phyloP scores from a whole-genome alignment of 2,888 invertebrate species.

The Drosophila kokeensis region DNA sequence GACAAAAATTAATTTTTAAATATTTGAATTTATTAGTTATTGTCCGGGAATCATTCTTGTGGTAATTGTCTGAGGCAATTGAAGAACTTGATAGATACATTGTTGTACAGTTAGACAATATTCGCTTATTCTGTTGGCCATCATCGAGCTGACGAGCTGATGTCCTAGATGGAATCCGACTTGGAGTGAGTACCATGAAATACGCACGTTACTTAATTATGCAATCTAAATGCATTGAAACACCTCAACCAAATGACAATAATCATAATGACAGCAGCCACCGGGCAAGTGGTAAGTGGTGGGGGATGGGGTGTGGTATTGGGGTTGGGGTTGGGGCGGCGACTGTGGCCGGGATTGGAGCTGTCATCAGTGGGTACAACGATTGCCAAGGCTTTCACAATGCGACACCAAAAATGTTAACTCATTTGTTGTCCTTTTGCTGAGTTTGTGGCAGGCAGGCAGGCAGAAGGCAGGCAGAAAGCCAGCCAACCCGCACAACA shows the following conservation, averaged over 20 bases:
- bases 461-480: slow-evolving; percentile 1
- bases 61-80: background rate
- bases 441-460: slow-evolving; percentile 1
- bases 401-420: slow-evolving; percentile 71
- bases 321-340: slow-evolving; percentile 1
- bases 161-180: slow-evolving; percentile 22
- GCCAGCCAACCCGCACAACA: slow-evolving; percentile 27
- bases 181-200: slow-evolving; percentile 39
- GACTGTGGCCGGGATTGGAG: background rate
- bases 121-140: background rate
- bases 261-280: slow-evolving; percentile 71
- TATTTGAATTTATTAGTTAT: background rate
- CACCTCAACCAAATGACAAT: slow-evolving; percentile 79
- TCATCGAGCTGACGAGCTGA: background rate
- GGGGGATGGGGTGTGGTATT: background rate
- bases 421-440: slow-evolving; percentile 75
- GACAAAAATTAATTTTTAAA: background rate
- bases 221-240: slow-evolving; percentile 81
- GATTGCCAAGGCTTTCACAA: slow-evolving; percentile 55
- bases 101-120: background rate
- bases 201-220: slow-evolving; percentile 71
- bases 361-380: slow-evolving; percentile 46
- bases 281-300: slow-evolving; percentile 9
- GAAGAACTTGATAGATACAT: background rate
- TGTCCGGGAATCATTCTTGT: background rate